Evolutionary conservation across 2,888 invertebrate genomes (phyloP).

Genomic region (Charanyca ferruginea): DNA sequence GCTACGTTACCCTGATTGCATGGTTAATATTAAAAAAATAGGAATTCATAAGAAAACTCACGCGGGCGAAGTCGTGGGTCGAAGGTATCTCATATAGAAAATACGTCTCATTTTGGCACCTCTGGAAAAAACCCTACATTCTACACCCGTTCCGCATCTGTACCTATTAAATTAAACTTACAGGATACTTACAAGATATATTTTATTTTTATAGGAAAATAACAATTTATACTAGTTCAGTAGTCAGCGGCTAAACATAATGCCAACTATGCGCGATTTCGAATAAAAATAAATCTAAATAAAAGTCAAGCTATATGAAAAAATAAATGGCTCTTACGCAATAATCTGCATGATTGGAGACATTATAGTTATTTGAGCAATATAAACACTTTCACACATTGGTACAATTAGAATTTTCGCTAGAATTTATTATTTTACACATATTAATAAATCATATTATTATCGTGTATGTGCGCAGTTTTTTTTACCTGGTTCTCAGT

Average conservation of each 20-base stretch:
- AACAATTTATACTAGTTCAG: constrained; percentile 56
- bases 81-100: too few relatives aligned
- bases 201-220: constrained; percentile 49
- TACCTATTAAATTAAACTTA: constrained; percentile 20
- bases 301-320: constrained; percentile 70
- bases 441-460: constrained; percentile 52
- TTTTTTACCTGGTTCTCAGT: constrained; percentile 42
- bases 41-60: too few relatives aligned
- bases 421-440: constrained; percentile 69
- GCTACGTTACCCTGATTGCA: too few relatives aligned
- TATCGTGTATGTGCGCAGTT: constrained; percentile 51
- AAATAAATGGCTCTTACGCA: constrained; percentile 76
- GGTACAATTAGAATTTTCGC: constrained; percentile 69
- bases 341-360: constrained; percentile 72
- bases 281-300: constrained; percentile 74
- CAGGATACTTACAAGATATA: constrained; percentile 37
- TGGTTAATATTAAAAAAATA: too few relatives aligned
- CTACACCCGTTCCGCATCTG: not conserved
- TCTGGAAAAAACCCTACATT: not conserved
- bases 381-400: constrained; percentile 80
- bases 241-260: constrained; percentile 62
- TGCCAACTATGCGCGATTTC: constrained; percentile 67
- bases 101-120: not conserved
- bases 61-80: too few relatives aligned
- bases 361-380: constrained; percentile 70